Evolutionary conservation across 1,140 invertebrate genomes (phyloP), one percentile per base, ranked within the genome.

Genomic region (Coptotermes formosanus): DNA sequence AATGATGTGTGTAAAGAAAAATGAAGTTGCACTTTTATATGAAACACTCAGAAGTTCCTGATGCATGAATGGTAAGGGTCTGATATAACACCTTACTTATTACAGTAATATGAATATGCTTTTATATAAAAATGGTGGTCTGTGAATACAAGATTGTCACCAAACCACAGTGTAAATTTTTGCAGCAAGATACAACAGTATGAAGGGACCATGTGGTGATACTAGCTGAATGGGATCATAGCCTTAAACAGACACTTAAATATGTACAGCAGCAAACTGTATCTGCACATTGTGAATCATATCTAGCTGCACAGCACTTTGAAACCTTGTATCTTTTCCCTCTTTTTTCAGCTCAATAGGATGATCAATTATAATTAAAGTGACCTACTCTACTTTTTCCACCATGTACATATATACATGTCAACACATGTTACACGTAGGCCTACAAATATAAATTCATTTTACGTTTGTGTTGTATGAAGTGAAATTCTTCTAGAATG

Each of bases 161-260:
- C 14, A 19, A 23, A 64, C 19, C 21, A 64, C 25, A 8, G 21
- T 64, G 59, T 64, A 64, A 64, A 19, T 38, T 64, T 64, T 8
- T 64, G 25, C 59, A 64, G 59, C 19, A 19, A 2, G 12, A n/a
- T 64, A 64, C 21, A 64, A 19, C 59, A 64, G 59, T 64, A 21
- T 12, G 59, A 75, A 69, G 85, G 85, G 85, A 85, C 85, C 85
- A 85, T 85, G 69, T 3, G 59, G 85, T 85, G 85, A 81, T 45
- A 85, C 69, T 59, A 85, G 52, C 55, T 85, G 85, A 85, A n/a
- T 30, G 85, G 69, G 85, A 69, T 69, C 55, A 85, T 85, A 85
- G 85, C 85, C 81, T 85, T 85, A 85, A 81, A 85, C n/a, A 85
- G 3, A 81, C 9, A 85, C 19, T 8, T 64, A 64, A 8, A 64